Conservation (phyloP, 2,888 invertebrate genomes). For the Charanyca ferruginea region DNA sequence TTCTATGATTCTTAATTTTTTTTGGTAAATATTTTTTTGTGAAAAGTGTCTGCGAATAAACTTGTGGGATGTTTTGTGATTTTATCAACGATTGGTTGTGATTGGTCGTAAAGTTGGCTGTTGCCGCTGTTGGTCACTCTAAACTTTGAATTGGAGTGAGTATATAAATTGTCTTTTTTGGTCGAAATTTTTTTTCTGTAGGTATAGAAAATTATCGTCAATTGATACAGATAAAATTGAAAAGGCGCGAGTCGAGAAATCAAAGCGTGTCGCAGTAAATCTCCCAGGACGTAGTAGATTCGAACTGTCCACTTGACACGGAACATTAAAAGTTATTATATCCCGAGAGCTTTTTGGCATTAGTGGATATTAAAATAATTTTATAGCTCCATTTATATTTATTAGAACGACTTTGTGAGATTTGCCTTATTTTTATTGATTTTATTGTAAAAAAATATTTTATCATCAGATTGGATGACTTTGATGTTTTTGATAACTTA, state of each 20-base stretch:
- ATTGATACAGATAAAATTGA: slow-evolving; percentile 75
- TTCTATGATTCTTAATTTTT: slow-evolving; percentile 57
- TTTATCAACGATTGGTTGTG: slow-evolving; percentile 77
- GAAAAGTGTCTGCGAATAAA: slow-evolving; percentile 68
- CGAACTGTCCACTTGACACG: slow-evolving; percentile 86
- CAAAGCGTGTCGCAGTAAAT: slow-evolving; percentile 88
- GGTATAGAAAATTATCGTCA: slow-evolving; percentile 74
- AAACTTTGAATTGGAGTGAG: slow-evolving; percentile 79
- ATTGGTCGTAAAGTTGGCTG: slow-evolving; percentile 71
- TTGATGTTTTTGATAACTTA: not conserved
- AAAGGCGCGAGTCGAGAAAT: slow-evolving; percentile 80
- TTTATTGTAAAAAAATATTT: slow-evolving; percentile 11
- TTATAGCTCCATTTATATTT: slow-evolving; percentile 66
- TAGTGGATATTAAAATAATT: slow-evolving; percentile 77
- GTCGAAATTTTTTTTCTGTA: slow-evolving; percentile 34
- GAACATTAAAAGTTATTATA: slow-evolving; percentile 85
- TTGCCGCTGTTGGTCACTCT: slow-evolving; percentile 74
- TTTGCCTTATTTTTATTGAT: slow-evolving; percentile 14
- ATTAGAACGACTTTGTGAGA: slow-evolving; percentile 37
- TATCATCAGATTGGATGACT: not conserved
- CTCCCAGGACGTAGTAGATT: slow-evolving; percentile 82
- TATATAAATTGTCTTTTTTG: slow-evolving; percentile 69
- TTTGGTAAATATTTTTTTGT: slow-evolving; percentile 63
- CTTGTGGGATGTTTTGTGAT: slow-evolving; percentile 88
- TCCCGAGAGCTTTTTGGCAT: slow-evolving; percentile 77